Conservation (phyloP, 1,140 invertebrate species). For the Colletes gigas region DNA sequence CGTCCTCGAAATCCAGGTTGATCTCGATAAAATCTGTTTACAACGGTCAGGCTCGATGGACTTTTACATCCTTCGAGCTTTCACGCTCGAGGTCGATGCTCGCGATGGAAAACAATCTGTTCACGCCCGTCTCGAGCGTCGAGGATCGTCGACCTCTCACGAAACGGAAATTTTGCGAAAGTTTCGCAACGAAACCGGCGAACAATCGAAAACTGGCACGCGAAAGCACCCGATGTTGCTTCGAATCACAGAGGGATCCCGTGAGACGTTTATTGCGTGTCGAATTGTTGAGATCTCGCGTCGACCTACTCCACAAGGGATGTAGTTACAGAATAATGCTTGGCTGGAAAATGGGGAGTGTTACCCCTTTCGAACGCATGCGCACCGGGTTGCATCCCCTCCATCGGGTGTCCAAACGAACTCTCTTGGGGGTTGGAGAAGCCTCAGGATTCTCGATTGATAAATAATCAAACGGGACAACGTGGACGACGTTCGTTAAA, state of each 20-base stretch:
- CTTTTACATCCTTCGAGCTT: neutral
- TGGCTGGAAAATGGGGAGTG: conserved; percentile 51
- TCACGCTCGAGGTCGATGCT: neutral
- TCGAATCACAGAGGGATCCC: no score
- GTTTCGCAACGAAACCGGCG: no score
- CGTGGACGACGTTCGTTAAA: neutral
- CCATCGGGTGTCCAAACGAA: neutral
- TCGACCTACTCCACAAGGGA: conserved; percentile 70
- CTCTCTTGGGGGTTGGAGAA: conserved; percentile 5
- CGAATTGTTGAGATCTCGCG: conserved; percentile 8
- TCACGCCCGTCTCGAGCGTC: conserved; percentile 19
- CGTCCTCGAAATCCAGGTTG: no score
- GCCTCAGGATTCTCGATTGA: conserved; percentile 15
- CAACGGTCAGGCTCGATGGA: neutral
- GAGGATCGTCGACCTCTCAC: neutral
- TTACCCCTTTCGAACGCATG: conserved; percentile 62
- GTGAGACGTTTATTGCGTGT: neutral
- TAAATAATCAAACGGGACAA: conserved; percentile 43
- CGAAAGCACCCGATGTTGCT: no score
- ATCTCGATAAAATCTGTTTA: no score
- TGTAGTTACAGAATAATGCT: conserved; percentile 68
- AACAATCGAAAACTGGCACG: no score
- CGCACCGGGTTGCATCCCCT: conserved; percentile 43
- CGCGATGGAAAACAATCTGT: neutral
- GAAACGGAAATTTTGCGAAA: no score